phyloP scores from a whole-genome alignment of 2,888 invertebrate species.

The Brachyptera risi region DNA sequence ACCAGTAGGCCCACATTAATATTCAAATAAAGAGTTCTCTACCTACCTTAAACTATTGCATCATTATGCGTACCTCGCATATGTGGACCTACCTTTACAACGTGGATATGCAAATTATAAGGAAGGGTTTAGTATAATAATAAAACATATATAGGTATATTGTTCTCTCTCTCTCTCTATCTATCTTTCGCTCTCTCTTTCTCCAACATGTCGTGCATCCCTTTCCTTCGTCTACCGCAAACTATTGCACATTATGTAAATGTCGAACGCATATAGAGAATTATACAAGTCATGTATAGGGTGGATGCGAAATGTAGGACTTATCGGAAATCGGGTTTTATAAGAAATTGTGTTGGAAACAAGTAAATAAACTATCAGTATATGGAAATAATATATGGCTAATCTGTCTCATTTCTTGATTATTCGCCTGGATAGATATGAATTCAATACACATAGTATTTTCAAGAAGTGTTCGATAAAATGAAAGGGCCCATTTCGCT shows the following conservation, averaged over 20 bases:
- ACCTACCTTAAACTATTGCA: neutral
- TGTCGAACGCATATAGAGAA: neutral
- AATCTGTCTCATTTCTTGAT: no score
- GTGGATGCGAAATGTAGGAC: neutral
- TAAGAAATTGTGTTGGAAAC: no score
- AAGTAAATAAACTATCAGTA: no score
- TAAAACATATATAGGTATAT: neutral
- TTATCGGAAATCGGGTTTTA: no score
- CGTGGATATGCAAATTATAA: neutral
- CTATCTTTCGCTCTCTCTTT: neutral
- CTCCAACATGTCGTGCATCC: neutral
- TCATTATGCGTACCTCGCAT: neutral
- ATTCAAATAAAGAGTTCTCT: neutral
- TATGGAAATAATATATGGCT: no score
- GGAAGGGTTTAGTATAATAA: constrained; percentile 1
- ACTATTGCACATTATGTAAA: constrained; percentile 13
- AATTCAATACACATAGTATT: no score
- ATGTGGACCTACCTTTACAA: neutral
- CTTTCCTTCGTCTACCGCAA: neutral
- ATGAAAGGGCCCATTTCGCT: no score
- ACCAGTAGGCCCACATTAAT: no score
- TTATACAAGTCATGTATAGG: neutral
- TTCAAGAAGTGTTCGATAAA: no score
- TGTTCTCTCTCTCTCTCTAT: no score
- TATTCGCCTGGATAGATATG: no score